Conservation (phyloP, 2,888 invertebrate genomes). For the Andricus curvator region DNA sequence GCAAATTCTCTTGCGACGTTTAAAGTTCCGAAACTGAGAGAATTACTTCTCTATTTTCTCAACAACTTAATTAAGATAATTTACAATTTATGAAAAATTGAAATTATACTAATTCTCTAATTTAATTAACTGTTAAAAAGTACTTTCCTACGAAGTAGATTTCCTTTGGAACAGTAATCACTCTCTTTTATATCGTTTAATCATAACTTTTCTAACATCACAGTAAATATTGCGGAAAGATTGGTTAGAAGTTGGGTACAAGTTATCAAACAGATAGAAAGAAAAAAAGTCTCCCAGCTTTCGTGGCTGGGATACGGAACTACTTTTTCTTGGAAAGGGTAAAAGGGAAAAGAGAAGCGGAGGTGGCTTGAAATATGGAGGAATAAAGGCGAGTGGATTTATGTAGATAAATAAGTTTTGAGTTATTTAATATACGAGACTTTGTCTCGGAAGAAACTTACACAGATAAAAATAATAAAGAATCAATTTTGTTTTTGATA, state of each 20-base stretch:
- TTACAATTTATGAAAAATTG: slow-evolving; percentile 1
- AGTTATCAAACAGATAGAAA: slow-evolving; percentile 24
- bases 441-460: background rate
- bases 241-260: slow-evolving; percentile 8
- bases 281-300: background rate
- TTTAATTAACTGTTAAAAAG: background rate
- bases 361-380: slow-evolving; percentile 49
- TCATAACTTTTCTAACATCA: slow-evolving; percentile 28
- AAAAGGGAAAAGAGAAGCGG: background rate
- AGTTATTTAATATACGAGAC: slow-evolving; percentile 3
- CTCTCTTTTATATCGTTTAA: slow-evolving; percentile 11
- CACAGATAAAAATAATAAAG: background rate
- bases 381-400: slow-evolving; percentile 1
- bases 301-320: background rate
- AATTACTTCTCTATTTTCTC: background rate
- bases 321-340: background rate
- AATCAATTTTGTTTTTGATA: background rate
- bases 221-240: slow-evolving; percentile 23
- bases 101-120: background rate
- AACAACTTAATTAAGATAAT: slow-evolving; percentile 19
- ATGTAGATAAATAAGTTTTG: slow-evolving; percentile 1
- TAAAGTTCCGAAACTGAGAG: background rate
- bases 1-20: slow-evolving; percentile 47
- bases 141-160: slow-evolving; percentile 1
- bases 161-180: background rate